Base-by-base conservation (phyloP, 30 jellyfish, hydroid and myxozoan genomes). In the Cassiopea xamachana region DNA sequence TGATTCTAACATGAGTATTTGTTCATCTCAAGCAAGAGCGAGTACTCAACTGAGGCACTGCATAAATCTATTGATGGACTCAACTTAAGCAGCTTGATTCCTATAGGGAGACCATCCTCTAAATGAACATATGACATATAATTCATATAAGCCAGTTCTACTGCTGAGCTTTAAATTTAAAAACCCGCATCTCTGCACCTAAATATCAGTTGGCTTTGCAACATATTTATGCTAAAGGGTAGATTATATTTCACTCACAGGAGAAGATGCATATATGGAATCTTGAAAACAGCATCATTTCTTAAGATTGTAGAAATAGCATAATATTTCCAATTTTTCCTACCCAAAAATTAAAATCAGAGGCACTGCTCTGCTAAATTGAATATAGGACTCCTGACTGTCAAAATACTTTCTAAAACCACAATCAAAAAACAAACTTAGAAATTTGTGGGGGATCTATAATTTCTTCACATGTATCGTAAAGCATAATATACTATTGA, bases 41-140 rank as follows among this genome's bases (percentile, higher is more conserved):
- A 69, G 49, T 89, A 70, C 48, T 69, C 92, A 13, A 48, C 86
- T 1, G 92, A 84, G 17, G 92, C 92, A 43, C 89, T 69, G n/a
- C 78, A 84, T 10, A 84, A 27, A 1, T 89, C 75, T 4, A 73
- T 73, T n/a, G 74, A 44, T 7, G 27, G 60, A 73, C 71, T 84
- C 89, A 84, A 79, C 19, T 84, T 69, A 2, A 84, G 59, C 13
- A 84, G 81, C 55, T 84, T 70, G 64, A 84, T 9, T 2, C 17
- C 62, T 61, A 70, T 89, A 48, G 92, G 62, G 50, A 84, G 70
- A 51, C 46, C 6, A 43, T 78, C 5, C 2, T 84, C 79, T n/a
- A 69, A 60, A 19, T 84, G 15, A 27, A 27, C 39, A 27, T 27
- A 27, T 27, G 39, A 27, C 15, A 1, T 0, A 27, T 16, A 1